phyloP scores from a whole-genome alignment of 1,140 invertebrate genomes.

The Orussus abietinus region DNA sequence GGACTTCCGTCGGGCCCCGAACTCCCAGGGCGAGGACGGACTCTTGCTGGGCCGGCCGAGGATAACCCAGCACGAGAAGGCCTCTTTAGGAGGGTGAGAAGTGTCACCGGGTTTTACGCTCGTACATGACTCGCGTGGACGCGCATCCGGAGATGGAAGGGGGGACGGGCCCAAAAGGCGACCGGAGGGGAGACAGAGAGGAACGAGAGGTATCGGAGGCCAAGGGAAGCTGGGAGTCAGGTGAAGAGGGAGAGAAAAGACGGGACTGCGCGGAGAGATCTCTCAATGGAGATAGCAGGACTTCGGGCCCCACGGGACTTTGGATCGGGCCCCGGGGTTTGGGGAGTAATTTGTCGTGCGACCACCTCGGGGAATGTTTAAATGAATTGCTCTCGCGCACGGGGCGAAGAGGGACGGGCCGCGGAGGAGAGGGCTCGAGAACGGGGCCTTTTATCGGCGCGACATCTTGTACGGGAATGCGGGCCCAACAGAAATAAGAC shows the following conservation, averaged over 20 bases:
- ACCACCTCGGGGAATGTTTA: constrained; percentile 55
- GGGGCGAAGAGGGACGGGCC: constrained; percentile 21
- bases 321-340: constrained; percentile 22
- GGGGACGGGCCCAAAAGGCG: constrained; percentile 7
- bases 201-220: too few relatives aligned
- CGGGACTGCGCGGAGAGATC: constrained; percentile 36
- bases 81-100: constrained; percentile 42
- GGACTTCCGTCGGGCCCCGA: too few relatives aligned
- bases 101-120: constrained; percentile 38
- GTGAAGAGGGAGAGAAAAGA: too few relatives aligned
- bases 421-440: constrained; percentile 16
- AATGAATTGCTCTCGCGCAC: constrained; percentile 51
- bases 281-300: constrained; percentile 45
- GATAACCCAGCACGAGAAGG: constrained; percentile 17
- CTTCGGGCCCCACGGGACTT: constrained; percentile 5
- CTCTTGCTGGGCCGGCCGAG: constrained; percentile 5
- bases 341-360: constrained; percentile 56
- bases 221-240: too few relatives aligned
- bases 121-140: too few relatives aligned
- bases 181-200: too few relatives aligned
- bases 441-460: constrained; percentile 48
- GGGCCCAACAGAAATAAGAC: constrained; percentile 44
- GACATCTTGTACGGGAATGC: constrained; percentile 55
- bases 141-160: constrained; percentile 8
- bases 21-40: not conserved